A percentile compares a stretch with the other conserved stretches of the same genome.
These are phyloP conservation scores for Pentalonia nigronervosa DNA, from an alignment of 1,140 invertebrate genomes.

Conservation along the genomic window DNA sequence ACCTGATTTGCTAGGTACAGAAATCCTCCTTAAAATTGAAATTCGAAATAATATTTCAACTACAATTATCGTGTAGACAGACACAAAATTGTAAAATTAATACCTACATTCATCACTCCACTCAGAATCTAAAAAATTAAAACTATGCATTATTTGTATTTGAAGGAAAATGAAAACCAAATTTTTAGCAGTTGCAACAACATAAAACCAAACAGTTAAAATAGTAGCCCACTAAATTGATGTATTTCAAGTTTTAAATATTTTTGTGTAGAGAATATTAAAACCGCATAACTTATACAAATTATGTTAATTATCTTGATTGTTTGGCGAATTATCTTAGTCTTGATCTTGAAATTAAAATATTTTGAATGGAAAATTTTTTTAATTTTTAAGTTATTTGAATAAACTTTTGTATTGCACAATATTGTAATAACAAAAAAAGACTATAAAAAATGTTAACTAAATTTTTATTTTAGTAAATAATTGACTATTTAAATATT, in stretches of 20 bases:
- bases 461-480: not conserved
- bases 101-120: too few species aligned
- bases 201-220: not conserved
- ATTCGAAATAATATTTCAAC: too few species aligned
- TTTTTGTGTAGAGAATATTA: not conserved
- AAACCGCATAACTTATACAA: not conserved
- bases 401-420: not conserved
- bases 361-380: not conserved
- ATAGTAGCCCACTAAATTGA: not conserved
- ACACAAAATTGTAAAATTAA: too few species aligned
- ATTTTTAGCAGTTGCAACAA: not conserved
- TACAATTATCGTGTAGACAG: too few species aligned
- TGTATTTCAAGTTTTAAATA: not conserved
- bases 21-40: too few species aligned
- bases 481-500: too few species aligned
- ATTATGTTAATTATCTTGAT: not conserved
- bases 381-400: not conserved
- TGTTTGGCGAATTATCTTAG: not conserved
- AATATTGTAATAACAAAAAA: not conserved
- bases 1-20: too few species aligned
- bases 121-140: too few species aligned
- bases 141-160: too few species aligned
- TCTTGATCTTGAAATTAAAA: not conserved
- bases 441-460: not conserved
- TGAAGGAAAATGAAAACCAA: not conserved